Evolutionary conservation across 2,113 vertebrate species (phyloP), one percentile per base, ranked within the genome.

Genomic region (Mohoua ochrocephala): DNA sequence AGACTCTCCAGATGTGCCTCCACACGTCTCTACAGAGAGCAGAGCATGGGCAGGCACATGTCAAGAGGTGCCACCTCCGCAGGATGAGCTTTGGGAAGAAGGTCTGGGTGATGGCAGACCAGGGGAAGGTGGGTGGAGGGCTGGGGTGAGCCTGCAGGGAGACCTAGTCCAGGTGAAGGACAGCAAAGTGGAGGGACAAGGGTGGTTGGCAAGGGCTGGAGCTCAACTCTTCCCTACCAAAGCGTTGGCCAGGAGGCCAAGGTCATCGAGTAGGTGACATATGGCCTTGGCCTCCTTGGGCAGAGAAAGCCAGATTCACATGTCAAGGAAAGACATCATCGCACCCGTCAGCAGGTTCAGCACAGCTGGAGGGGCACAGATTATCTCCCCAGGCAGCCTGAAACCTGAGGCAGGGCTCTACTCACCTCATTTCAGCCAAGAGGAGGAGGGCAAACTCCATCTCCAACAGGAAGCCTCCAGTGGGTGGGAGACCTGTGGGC

Each of bases 51-150:
- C 41, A 68, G 45, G 24, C 0, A 13, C 27, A 5, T 0, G 0
- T 9, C 0, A 1, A 71, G 53, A 57, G 13, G 23, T 13, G 45
- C 31, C 37, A 41, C 6, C 31, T 64, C 67, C 0, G 0, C 9
- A 37, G 35, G 31, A 27, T 9, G 52, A 61, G 35, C 60, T 74
- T 28, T 54, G 52, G 33, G 60, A 67, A 45, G 69, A 20, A 39
- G 33, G 10, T 61, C 54, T 67, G 60, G 74, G 47, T 33, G 59
- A 52, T 9, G 31, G n/a, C n/a, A 71, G 59, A 42, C 3, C 30
- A 7, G 52, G 18, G 12, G 23, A 75, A 54, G 27, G 27, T 10
- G 53, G 24, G 24, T 60, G 37, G 18, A 80, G 5, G 30, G 30
- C 35, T 77, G 54, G 23, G 57, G 20, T 59, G 61, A 79, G 44